Evolutionary conservation across 1,140 invertebrate species (phyloP).

Genomic region (Drosophila pandora): DNA sequence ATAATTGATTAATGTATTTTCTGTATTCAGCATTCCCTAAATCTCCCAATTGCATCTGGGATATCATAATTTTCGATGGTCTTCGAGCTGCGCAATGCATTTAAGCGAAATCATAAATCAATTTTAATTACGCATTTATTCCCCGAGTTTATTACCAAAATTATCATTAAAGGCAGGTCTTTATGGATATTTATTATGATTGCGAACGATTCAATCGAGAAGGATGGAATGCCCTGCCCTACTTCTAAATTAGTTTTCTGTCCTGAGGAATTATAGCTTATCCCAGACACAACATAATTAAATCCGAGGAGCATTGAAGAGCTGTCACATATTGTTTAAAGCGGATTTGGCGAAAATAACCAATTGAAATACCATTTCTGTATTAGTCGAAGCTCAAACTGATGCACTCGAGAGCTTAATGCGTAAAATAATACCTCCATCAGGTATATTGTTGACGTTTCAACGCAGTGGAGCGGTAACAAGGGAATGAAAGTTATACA

Average conservation of each 20-base stretch:
- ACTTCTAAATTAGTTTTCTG: background rate
- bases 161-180: slow-evolving; percentile 27
- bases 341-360: background rate
- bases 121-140: slow-evolving; percentile 50
- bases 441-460: background rate
- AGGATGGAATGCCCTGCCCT: background rate
- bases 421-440: slow-evolving; percentile 34
- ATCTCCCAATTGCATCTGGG: slow-evolving; percentile 9
- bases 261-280: background rate
- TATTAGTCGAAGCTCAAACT: background rate
- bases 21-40: background rate
- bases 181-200: slow-evolving; percentile 18
- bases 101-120: slow-evolving; percentile 50
- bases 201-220: slow-evolving; percentile 5
- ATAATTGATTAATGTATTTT: slow-evolving; percentile 30
- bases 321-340: too few species aligned
- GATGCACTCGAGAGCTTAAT: slow-evolving; percentile 9
- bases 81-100: slow-evolving; percentile 17
- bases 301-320: too few species aligned
- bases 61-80: slow-evolving; percentile 1
- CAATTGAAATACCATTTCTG: background rate
- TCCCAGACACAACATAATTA: background rate
- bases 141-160: slow-evolving; percentile 19
- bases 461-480: background rate
- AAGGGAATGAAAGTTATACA: background rate